A percentile compares a stretch with the other conserved stretches of the same genome.
These are phyloP conservation scores for Myiopsitta monachus DNA, from an alignment of 2,113 vertebrate genomes.

Conservation along the genomic window DNA sequence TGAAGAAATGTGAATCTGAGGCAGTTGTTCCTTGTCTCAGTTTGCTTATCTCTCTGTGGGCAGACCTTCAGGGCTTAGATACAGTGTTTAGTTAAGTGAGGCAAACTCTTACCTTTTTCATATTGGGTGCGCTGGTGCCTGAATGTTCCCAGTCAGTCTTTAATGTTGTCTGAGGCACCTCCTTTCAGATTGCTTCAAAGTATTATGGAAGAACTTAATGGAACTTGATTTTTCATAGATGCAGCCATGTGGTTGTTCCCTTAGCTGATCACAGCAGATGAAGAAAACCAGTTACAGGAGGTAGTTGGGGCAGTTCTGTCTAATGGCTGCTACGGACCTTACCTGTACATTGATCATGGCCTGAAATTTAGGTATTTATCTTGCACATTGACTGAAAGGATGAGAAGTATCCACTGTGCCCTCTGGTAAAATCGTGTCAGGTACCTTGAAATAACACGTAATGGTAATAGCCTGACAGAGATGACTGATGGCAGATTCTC, in stretches of 20 bases:
- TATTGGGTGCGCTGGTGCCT: background rate
- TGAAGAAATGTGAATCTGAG: background rate
- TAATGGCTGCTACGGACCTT: background rate
- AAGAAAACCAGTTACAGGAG: background rate
- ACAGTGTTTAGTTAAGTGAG: background rate
- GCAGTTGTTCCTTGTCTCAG: background rate
- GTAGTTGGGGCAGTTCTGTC: background rate
- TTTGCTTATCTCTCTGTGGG: background rate
- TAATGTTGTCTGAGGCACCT: background rate
- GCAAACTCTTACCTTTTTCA: background rate
- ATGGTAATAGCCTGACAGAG: background rate
- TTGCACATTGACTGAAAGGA: background rate
- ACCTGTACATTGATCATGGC: background rate
- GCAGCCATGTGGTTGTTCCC: background rate
- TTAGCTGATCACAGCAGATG: background rate
- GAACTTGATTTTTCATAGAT: constrained; percentile 7
- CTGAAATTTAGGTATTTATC: background rate
- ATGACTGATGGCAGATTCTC: background rate
- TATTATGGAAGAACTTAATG: background rate
- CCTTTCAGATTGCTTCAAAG: background rate
- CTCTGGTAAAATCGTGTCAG: background rate
- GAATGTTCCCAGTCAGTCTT: background rate
- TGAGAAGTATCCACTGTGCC: background rate
- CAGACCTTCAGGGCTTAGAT: background rate
- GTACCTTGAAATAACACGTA: background rate